Percentiles rank a stretch among this genome's conserved stretches.
These are phyloP conservation scores for Tinamus guttatus DNA, from an alignment of 2,113 vertebrate genomes.

Conservation along the genomic window DNA sequence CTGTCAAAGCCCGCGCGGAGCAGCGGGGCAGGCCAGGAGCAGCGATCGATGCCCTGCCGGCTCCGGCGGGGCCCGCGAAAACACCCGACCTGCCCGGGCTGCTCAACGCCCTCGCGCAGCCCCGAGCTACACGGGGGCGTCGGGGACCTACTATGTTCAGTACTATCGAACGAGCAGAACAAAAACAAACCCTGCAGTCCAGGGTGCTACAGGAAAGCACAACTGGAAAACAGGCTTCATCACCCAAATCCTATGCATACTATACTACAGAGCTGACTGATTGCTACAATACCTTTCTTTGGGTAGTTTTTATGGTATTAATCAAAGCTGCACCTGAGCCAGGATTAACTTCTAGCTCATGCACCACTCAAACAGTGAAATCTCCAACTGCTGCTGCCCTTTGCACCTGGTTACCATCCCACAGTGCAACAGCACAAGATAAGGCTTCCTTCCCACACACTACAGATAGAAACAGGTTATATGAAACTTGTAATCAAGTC, in stretches of 20 bases:
- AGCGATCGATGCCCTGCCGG: not conserved
- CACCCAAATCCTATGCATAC: not conserved
- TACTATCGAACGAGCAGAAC: not conserved
- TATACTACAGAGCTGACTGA: not conserved
- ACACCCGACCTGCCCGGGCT: fast-evolving
- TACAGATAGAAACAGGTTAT: fast-evolving
- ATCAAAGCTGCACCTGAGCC: not conserved
- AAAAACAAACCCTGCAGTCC: not conserved
- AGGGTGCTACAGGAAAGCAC: not conserved
- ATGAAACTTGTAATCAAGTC: not conserved
- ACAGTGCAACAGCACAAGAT: not conserved
- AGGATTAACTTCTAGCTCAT: not conserved
- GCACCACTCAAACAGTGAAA: fast-evolving
- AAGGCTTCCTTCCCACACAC: not conserved
- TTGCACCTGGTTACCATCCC: fast-evolving
- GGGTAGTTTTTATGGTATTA: not conserved
- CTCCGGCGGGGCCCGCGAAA: not conserved
- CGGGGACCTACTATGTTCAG: not conserved
- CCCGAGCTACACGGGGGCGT: not conserved
- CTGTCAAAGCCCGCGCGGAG: fast-evolving
- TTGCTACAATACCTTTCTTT: not conserved
- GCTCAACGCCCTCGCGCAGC: not conserved
- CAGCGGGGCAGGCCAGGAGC: not conserved
- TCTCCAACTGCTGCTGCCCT: fast-evolving
- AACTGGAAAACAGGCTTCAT: not conserved